Conservation (phyloP, 1,140 invertebrate species). For the Rhopalosiphum padi region DNA sequence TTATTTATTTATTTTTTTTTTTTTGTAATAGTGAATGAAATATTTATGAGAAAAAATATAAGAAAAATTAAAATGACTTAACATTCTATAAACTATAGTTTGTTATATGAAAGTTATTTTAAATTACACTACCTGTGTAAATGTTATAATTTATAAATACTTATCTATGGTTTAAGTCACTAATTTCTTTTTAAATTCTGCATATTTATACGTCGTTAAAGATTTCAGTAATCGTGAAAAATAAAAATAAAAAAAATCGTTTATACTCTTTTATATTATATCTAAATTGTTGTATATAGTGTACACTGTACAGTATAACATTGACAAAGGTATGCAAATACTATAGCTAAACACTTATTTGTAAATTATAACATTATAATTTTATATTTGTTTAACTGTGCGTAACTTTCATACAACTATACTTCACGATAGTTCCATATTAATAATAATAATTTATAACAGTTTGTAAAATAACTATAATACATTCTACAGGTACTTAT, state of each 20-base stretch:
- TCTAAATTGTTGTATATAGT: not conserved
- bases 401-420: not conserved
- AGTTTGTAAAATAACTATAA: not conserved
- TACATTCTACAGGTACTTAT: not conserved
- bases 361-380: not conserved
- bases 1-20: too few species aligned
- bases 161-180: not conserved
- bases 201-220: not conserved
- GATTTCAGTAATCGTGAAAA: not conserved
- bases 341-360: not conserved
- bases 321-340: not conserved
- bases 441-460: not conserved
- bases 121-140: too few species aligned
- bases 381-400: not conserved
- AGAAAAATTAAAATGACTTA: too few species aligned
- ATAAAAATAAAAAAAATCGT: not conserved
- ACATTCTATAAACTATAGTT: too few species aligned
- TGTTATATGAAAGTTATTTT: too few species aligned
- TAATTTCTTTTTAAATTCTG: not conserved
- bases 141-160: not conserved
- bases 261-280: not conserved
- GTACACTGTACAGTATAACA: not conserved
- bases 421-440: not conserved
- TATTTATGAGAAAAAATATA: too few species aligned
- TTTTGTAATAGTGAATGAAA: too few species aligned